Evolutionary conservation across 1,140 invertebrate genomes (phyloP).

Genomic region (Thaumetopoea pityocampa): DNA sequence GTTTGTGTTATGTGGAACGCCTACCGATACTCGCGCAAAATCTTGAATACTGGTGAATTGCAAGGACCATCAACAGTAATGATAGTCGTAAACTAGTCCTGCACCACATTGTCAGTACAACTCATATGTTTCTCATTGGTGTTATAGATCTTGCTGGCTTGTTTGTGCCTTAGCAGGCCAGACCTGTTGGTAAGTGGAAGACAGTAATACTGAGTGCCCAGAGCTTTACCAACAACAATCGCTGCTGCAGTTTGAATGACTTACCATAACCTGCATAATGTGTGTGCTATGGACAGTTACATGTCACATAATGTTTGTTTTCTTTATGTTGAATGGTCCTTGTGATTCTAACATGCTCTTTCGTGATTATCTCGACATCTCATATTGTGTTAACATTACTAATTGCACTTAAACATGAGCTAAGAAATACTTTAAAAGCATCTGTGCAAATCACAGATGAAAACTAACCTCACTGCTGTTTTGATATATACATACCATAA

Average conservation of each 20-base stretch:
- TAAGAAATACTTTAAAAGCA: too few relatives aligned
- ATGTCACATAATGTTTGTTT: slow-evolving; percentile 48
- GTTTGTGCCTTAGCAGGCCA: slow-evolving; percentile 82
- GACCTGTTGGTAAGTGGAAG: slow-evolving; percentile 81
- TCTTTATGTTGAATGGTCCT: slow-evolving; percentile 72
- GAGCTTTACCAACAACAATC: slow-evolving; percentile 62
- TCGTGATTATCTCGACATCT: slow-evolving; percentile 18
- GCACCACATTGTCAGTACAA: slow-evolving; percentile 61
- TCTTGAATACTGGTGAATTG: slow-evolving; percentile 64
- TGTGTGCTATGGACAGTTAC: slow-evolving; percentile 64
- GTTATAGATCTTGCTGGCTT: slow-evolving; percentile 83
- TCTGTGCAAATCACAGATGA: too few relatives aligned
- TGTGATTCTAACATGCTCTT: slow-evolving; percentile 68
- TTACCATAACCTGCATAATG: slow-evolving; percentile 66
- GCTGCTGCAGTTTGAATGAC: slow-evolving; percentile 64
- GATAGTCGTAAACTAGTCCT: slow-evolving; percentile 44
- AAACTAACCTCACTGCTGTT: slow-evolving; percentile 29
- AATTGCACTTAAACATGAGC: slow-evolving; percentile 19
- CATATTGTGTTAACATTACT: slow-evolving; percentile 35
- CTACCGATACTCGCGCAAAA: slow-evolving; percentile 68
- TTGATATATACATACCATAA: too few relatives aligned
- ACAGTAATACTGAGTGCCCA: slow-evolving; percentile 51
- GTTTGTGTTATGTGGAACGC: slow-evolving; percentile 34
- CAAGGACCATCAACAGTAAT: slow-evolving; percentile 68
- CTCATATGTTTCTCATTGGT: slow-evolving; percentile 68